These are phyloP conservation scores for Lycaon pictus DNA, from an alignment of 2,113 vertebrate genomes.

Conservation along the genomic window DNA sequence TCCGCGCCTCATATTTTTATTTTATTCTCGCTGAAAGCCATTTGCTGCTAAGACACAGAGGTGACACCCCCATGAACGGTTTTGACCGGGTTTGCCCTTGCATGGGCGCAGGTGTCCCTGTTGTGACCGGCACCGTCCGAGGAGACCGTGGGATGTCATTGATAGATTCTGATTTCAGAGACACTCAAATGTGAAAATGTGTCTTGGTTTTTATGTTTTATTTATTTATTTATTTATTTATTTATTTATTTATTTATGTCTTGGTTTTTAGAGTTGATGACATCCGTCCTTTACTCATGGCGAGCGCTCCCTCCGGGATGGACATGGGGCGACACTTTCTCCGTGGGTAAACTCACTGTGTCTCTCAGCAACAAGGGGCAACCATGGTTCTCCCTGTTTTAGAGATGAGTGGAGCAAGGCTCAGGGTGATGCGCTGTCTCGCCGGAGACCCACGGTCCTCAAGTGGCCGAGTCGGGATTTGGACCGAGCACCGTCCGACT, in stretches of 20 bases:
- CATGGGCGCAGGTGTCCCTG: background rate
- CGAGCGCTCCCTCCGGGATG: background rate
- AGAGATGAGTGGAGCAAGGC: background rate
- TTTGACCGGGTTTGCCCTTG: background rate
- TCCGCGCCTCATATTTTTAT: background rate
- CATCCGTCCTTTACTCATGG: background rate
- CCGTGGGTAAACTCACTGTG: background rate
- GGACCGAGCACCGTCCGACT: background rate
- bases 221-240: no score
- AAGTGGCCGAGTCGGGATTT: background rate
- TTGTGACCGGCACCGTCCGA: background rate
- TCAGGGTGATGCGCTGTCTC: background rate
- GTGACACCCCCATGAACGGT: fast-evolving
- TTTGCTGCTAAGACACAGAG: background rate
- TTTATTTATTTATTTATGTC: no score
- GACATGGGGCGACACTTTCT: background rate
- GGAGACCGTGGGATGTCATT: background rate
- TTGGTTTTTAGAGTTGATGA: background rate
- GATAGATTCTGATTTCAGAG: background rate
- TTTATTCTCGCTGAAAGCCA: background rate
- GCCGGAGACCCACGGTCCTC: background rate
- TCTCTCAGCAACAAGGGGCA: background rate
- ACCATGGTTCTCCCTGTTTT: background rate
- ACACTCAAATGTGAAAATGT: background rate
- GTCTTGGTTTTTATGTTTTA: background rate